Conservation (phyloP, 2,113 vertebrate genomes). For the Etheostoma spectabile region DNA sequence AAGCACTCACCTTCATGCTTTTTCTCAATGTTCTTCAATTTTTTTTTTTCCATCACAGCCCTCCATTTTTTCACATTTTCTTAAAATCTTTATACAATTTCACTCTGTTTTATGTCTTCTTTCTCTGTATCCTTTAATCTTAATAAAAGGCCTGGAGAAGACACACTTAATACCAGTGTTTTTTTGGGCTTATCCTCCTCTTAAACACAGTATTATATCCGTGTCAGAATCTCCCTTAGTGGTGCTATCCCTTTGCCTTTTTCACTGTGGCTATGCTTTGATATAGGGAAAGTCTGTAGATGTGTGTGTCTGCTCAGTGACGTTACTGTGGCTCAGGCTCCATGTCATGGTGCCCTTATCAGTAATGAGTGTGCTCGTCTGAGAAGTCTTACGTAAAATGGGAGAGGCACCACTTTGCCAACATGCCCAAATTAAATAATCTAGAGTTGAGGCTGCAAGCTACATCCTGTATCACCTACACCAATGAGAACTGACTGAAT, state of each 20-base stretch:
- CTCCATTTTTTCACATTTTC: constrained; percentile 10
- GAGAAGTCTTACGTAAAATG: constrained; percentile 63
- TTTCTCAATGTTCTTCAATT: background rate
- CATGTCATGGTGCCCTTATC: constrained; percentile 66
- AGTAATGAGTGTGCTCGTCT: constrained; percentile 52
- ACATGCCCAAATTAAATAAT: constrained; percentile 54
- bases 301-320: constrained; percentile 38
- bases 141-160: background rate
- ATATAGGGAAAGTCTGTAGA: constrained; percentile 54
- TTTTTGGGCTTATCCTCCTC: constrained; percentile 23
- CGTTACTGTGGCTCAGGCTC: constrained; percentile 53
- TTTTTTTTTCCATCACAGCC: background rate
- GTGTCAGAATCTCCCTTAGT: constrained; percentile 27
- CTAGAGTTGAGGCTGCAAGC: constrained; percentile 12
- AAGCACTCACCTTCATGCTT: constrained; percentile 13
- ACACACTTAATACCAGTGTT: background rate
- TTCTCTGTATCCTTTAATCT: constrained; percentile 17
- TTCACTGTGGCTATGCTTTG: constrained; percentile 30
- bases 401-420: constrained; percentile 53
- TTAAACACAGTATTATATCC: constrained; percentile 12
- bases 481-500: background rate
- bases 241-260: constrained; percentile 32
- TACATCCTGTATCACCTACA: background rate
- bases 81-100: constrained; percentile 6
- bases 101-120: constrained; percentile 14